phyloP scores from a whole-genome alignment of 2,888 invertebrate genomes.

The Ectemnius continuus region DNA sequence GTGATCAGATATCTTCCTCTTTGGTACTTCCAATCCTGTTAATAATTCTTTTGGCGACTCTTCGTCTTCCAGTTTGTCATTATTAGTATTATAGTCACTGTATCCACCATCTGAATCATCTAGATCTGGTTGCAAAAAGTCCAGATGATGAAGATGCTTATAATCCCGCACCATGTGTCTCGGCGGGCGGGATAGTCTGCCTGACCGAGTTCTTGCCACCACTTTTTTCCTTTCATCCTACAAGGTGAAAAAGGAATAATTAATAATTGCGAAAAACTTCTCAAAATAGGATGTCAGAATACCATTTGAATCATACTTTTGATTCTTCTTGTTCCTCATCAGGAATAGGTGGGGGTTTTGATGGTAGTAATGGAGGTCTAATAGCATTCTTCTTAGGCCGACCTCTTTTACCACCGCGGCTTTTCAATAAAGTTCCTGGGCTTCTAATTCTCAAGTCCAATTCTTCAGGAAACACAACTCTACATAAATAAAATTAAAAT shows the following conservation, averaged over 20 bases:
- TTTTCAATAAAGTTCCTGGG: slow-evolving; percentile 67
- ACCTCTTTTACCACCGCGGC: slow-evolving; percentile 69
- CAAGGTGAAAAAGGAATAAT: slow-evolving; percentile 6
- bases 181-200: slow-evolving; percentile 81
- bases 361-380: slow-evolving; percentile 54
- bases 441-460: slow-evolving; percentile 69
- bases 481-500: slow-evolving; percentile 60
- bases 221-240: slow-evolving; percentile 79
- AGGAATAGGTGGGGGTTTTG: slow-evolving; percentile 58
- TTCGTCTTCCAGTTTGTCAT: slow-evolving; percentile 68
- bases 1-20: slow-evolving; percentile 79
- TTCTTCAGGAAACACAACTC: slow-evolving; percentile 79
- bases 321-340: slow-evolving; percentile 71
- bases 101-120: slow-evolving; percentile 82
- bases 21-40: slow-evolving; percentile 72
- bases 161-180: slow-evolving; percentile 82
- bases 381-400: slow-evolving; percentile 71
- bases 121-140: slow-evolving; percentile 80
- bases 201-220: slow-evolving; percentile 80
- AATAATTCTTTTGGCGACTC: slow-evolving; percentile 69
- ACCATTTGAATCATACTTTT: slow-evolving; percentile 57
- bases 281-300: background rate
- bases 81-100: slow-evolving; percentile 79
- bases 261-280: background rate
- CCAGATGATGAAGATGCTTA: slow-evolving; percentile 80